These are phyloP conservation scores for Peromyscus californicus DNA, from an alignment of 2,113 vertebrate genomes.

Conservation along the genomic window DNA sequence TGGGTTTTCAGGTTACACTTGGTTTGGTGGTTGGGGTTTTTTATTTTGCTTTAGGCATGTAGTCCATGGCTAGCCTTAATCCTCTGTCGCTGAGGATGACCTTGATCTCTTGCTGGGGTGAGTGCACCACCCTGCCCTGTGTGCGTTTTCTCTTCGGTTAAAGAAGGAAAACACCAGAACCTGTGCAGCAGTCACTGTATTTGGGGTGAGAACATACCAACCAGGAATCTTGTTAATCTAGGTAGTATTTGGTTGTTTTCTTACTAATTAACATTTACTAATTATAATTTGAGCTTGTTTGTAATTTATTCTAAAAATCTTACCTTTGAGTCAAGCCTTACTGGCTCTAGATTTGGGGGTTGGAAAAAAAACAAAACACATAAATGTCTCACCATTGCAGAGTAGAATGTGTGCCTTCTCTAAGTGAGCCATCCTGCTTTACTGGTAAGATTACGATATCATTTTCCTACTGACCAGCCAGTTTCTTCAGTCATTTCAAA, in stretches of 20 bases:
- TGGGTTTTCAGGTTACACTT: constrained; percentile 51
- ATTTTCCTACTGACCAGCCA: neutral
- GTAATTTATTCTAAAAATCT: constrained; percentile 47
- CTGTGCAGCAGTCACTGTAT: neutral
- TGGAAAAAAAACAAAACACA: neutral
- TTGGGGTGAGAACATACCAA: neutral
- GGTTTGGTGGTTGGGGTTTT: neutral
- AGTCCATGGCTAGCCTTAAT: neutral
- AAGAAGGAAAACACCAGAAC: neutral
- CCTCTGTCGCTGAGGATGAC: neutral
- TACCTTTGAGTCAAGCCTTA: neutral
- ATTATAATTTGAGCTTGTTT: constrained; percentile 32
- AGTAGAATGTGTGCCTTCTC: neutral
- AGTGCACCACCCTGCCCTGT: neutral
- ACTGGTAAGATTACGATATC: neutral
- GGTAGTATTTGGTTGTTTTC: neutral
- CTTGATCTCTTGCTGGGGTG: neutral
- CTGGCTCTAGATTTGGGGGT: neutral
- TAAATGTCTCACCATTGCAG: neutral
- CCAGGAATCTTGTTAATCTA: neutral
- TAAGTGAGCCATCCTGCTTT: neutral
- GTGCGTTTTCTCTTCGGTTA: neutral
- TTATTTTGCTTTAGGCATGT: neutral
- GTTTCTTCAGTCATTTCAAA: neutral
- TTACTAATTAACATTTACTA: neutral